Percentiles rank a stretch among this genome's conserved stretches.
Evolutionary conservation across 2,797 vertebrate species (phyloP).

Genomic region (Phoxinus dragarum): DNA sequence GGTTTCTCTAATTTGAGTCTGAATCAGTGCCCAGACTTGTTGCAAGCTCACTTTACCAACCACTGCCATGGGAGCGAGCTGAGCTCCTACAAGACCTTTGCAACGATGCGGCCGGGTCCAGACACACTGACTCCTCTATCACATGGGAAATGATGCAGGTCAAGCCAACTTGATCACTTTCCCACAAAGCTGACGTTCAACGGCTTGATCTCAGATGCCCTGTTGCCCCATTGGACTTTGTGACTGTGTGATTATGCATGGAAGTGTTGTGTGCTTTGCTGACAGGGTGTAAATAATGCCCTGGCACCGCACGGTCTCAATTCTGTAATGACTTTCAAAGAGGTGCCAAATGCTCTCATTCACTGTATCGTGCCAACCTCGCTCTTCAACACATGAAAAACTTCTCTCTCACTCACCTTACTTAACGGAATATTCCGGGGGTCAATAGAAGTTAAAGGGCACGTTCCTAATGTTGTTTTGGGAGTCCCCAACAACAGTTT

Average conservation of each 20-base stretch:
- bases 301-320: constrained; percentile 21
- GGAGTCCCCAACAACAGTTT: too few species aligned
- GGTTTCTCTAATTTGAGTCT: constrained; percentile 32
- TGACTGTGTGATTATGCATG: constrained; percentile 33
- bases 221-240: constrained; percentile 3
- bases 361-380: constrained; percentile 10
- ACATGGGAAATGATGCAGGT: constrained; percentile 38
- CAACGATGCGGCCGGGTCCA: neutral
- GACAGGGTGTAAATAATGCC: constrained; percentile 43
- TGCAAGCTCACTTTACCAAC: constrained; percentile 32
- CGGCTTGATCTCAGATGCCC: constrained; percentile 16
- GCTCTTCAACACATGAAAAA: neutral
- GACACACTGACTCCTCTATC: constrained; percentile 24
- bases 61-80: constrained; percentile 28
- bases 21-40: constrained; percentile 33
- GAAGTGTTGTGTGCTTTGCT: constrained; percentile 22
- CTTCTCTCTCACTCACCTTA: constrained; percentile 22
- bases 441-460: neutral
- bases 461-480: too few species aligned
- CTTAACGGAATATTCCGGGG: neutral
- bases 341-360: constrained; percentile 48
- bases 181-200: constrained; percentile 23
- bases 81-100: constrained; percentile 2
- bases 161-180: constrained; percentile 35
- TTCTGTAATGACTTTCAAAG: constrained; percentile 31